Evolutionary conservation across 2,888 invertebrate species (phyloP).

Genomic region (Phasia obesa): DNA sequence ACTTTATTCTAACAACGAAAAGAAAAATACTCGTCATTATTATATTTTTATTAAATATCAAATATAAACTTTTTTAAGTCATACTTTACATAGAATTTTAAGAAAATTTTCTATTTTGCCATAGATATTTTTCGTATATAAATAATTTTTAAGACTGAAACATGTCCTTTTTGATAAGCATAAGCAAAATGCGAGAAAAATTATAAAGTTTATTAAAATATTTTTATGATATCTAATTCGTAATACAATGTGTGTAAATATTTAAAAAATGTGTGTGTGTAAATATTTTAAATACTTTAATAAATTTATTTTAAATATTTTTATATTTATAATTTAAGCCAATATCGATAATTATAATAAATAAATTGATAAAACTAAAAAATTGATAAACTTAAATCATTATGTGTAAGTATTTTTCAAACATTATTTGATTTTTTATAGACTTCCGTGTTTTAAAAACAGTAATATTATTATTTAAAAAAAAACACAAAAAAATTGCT

Average conservation of each 20-base stretch:
- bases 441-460: too few species aligned
- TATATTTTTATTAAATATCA: conserved; percentile 48
- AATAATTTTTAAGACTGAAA: conserved; percentile 82
- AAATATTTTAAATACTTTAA: conserved; percentile 66
- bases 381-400: background rate
- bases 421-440: too few species aligned
- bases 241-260: conserved; percentile 59
- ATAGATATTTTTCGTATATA: conserved; percentile 76
- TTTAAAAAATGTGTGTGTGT: conserved; percentile 72
- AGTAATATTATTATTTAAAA: too few species aligned
- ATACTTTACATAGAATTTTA: conserved; percentile 54
- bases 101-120: conserved; percentile 76
- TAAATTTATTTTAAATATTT: conserved; percentile 35
- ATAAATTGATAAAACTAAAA: conserved; percentile 53
- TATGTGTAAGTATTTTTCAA: background rate
- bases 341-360: conserved; percentile 54
- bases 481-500: too few species aligned
- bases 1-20: conserved; percentile 23
- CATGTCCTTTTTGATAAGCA: conserved; percentile 79
- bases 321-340: conserved; percentile 39
- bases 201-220: conserved; percentile 19
- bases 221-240: conserved; percentile 42
- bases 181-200: conserved; percentile 66
- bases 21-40: conserved; percentile 67
- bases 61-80: conserved; percentile 66